Base-by-base conservation (phyloP, 1,140 invertebrate genomes). In the Octopus sinensis region DNA sequence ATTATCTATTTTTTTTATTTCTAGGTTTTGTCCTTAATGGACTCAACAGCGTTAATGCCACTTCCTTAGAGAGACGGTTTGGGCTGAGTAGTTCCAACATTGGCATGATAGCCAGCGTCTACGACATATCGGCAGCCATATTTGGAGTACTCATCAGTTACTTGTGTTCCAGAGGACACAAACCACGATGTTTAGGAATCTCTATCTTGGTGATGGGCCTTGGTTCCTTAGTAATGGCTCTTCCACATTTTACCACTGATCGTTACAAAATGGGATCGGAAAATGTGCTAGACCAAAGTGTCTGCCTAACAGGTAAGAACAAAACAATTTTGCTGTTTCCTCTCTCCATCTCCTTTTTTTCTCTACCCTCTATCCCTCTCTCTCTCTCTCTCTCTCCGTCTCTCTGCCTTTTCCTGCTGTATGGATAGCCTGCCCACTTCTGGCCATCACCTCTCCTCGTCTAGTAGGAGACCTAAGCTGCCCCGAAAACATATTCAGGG, bases 161-260 rank as follows among this genome's bases (percentile, higher is more conserved):
- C 12, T 43, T 52, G 17, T n/a, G 30, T 53, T 96, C 88, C 92
- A 92, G 95, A 2, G 94, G 93, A 17, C 96, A 96, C 94, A 95
- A 6, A 92, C 93, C 79, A 94, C 94, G 91, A 91, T 96, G 71
- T 94, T 52, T 86, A 10, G 83, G 80, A 13, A 91, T 92, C 84
- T 95, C 95, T 84, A 94, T 96, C 62, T 93, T 96, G 7, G 94
- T 97, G 84, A 96, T 97, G 82, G 87, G 84, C 2, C 52, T 86
- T 2, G 86, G 96, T 0, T 96, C 96, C 62, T 92, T 97, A 87
- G 93, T 98, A 76, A 98, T 98, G 89, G 95, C 96, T 90, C 92
- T 97, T 80, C 96, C 97, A 10, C 96, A 98, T 91, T 96, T 97
- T 87, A 95, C 95, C 4, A 82, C 86, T 17, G 80, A 76, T 4